These are phyloP conservation scores for Spilogale gracilis DNA, from an alignment of 2,113 vertebrate species.

Conservation along the genomic window DNA sequence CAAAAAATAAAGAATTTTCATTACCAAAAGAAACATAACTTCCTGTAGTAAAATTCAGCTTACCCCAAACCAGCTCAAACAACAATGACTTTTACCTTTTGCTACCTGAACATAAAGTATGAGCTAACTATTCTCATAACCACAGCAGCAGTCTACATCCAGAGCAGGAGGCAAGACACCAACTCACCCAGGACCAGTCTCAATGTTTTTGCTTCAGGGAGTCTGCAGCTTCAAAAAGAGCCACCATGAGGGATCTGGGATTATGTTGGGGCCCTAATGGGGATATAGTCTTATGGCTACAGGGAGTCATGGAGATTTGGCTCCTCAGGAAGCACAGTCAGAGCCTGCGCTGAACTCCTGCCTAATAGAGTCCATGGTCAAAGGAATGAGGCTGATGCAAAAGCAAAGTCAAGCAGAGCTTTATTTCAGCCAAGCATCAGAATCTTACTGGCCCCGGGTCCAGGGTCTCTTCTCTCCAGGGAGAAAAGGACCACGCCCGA, in stretches of 20 bases:
- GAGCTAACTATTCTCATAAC: neutral
- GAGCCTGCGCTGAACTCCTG: neutral
- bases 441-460: too few species aligned
- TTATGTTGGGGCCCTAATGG: neutral
- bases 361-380: too few species aligned
- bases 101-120: neutral
- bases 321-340: fast-evolving
- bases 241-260: neutral
- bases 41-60: neutral
- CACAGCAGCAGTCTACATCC: neutral
- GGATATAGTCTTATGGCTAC: fast-evolving
- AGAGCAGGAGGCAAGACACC: neutral
- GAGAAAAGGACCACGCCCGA: too few species aligned
- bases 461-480: too few species aligned
- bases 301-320: neutral
- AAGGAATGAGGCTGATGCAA: too few species aligned
- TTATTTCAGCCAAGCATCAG: too few species aligned
- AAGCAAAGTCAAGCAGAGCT: too few species aligned
- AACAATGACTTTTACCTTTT: neutral
- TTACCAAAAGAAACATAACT: neutral
- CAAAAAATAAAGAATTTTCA: neutral
- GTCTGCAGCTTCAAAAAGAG: neutral
- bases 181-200: fast-evolving
- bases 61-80: neutral
- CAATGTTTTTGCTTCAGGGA: neutral